Base-by-base conservation (phyloP, 1,140 invertebrate genomes). In the Zaprionus camerounensis region DNA sequence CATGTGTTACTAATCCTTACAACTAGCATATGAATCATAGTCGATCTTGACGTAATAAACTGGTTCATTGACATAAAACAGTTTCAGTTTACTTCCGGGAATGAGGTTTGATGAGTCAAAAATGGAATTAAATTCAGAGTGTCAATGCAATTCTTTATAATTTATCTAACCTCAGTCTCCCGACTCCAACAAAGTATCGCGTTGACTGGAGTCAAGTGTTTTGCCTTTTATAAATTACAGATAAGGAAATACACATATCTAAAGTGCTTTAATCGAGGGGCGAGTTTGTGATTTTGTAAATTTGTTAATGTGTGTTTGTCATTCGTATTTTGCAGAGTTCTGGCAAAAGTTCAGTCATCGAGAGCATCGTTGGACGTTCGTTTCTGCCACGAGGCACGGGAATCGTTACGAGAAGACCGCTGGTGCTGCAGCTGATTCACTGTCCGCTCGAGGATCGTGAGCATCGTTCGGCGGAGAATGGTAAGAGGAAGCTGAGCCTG, bases 261-360 rank as follows among this genome's bases (percentile, higher is more conserved):
- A 7, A 22, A 59, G 57, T 59, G 57, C 46, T 26, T n/a, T 73
- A 75, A 70, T 75, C 72, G 24, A 9, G 15, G n/a, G 11, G 28
- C 9, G 38, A 38, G 2, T 46, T 46, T 38, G n/a, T 46, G 2
- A 46, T 49, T 49, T 59, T 66, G 11, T 26, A 59, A 26, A 64
- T 57, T 17, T 36, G 20, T 34, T 34, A 11, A 34, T 34, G 11
- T 34, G 3, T 34, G 31, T 5, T 69, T 26, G 49, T 38, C 36
- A 24, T 44, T 53, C 17, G 57, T 9, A 11, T 34, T 34, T 79
- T 80, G 83, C 93, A 99, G 98, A 99, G 99, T 94, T 99, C 99
- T 63, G 99, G 99, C 51, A 99, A 99, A 94, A 99, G 98, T 95
- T 99, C 99, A 38, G 99, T 99, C 11, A 96, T 99, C 79, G 99